A percentile compares a stretch with the other conserved stretches of the same genome.
Evolutionary conservation across 2,113 vertebrate species (phyloP).

Genomic region (Acrocephalus kingi): DNA sequence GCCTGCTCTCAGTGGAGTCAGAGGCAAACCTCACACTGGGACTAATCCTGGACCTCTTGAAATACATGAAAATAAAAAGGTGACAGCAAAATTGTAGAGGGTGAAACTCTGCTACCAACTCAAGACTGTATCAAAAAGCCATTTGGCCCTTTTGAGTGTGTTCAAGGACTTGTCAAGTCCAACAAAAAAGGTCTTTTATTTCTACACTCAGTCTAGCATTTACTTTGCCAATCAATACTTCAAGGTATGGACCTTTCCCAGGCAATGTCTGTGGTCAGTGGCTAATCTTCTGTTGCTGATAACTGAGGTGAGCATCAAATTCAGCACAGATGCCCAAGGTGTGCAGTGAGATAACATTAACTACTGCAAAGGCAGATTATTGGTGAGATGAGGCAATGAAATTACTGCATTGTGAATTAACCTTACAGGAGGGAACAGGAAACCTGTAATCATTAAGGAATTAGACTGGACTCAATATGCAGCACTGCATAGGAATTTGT

Average conservation of each 20-base stretch:
- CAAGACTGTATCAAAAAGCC: not conserved
- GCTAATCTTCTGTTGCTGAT: conserved; percentile 65
- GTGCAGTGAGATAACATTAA: not conserved
- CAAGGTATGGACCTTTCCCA: conserved; percentile 82
- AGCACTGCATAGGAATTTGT: not conserved
- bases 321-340: not conserved
- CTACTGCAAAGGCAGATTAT: not conserved
- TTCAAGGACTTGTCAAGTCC: conserved; percentile 15
- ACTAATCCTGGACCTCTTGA: not conserved
- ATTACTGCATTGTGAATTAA: not conserved
- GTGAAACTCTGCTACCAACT: not conserved
- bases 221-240: conserved; percentile 84
- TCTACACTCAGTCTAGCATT: conserved; percentile 63
- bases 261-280: conserved; percentile 77
- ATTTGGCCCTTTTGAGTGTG: not conserved
- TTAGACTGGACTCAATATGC: not conserved
- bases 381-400: not conserved
- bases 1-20: not conserved
- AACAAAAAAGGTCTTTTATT: not conserved
- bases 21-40: not conserved
- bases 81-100: not conserved
- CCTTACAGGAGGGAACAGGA: not conserved
- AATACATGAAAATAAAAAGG: not conserved
- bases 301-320: conserved; percentile 31
- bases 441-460: not conserved